A percentile compares a stretch with the other conserved stretches of the same genome.
These are phyloP conservation scores for Phocides pigmalion DNA, from an alignment of 1,140 invertebrate species.

Conservation along the genomic window DNA sequence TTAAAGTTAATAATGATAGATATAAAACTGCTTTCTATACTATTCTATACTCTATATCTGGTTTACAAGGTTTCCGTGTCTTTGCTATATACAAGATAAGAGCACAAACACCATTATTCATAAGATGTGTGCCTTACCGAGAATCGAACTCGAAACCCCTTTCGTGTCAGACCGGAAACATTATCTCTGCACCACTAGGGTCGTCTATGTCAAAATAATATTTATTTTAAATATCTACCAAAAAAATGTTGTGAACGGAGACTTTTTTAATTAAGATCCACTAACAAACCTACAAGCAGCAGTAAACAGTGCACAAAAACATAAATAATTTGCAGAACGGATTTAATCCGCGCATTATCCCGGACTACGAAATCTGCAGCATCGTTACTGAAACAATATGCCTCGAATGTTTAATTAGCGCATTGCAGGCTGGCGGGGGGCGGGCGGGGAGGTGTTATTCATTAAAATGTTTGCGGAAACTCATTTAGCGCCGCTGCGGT, in stretches of 20 bases:
- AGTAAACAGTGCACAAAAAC: conserved; percentile 30
- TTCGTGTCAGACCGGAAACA: too few species aligned
- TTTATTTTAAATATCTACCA: not conserved
- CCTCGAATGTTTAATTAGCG: conserved; percentile 80
- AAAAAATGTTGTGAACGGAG: not conserved
- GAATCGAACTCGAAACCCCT: too few species aligned
- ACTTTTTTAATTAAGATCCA: conserved; percentile 30
- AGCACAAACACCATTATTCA: too few species aligned
- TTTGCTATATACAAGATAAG: too few species aligned
- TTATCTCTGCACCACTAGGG: too few species aligned
- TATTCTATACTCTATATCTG: too few species aligned
- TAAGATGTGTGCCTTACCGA: too few species aligned
- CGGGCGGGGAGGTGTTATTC: conserved; percentile 69
- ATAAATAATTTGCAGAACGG: conserved; percentile 35
- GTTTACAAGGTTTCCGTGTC: too few species aligned
- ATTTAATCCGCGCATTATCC: conserved; percentile 62
- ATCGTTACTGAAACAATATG: conserved; percentile 76
- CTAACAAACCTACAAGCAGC: conserved; percentile 4
- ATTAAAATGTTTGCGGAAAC: conserved; percentile 82
- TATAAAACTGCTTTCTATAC: too few species aligned
- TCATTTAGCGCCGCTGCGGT: conserved; percentile 77
- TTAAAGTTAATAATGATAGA: too few species aligned
- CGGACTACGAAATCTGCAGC: conserved; percentile 63
- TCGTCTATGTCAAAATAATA: too few species aligned
- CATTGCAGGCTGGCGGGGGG: conserved; percentile 61